Base-by-base conservation (phyloP, 2,113 vertebrate species). In the Trematocara unimaculatum region DNA sequence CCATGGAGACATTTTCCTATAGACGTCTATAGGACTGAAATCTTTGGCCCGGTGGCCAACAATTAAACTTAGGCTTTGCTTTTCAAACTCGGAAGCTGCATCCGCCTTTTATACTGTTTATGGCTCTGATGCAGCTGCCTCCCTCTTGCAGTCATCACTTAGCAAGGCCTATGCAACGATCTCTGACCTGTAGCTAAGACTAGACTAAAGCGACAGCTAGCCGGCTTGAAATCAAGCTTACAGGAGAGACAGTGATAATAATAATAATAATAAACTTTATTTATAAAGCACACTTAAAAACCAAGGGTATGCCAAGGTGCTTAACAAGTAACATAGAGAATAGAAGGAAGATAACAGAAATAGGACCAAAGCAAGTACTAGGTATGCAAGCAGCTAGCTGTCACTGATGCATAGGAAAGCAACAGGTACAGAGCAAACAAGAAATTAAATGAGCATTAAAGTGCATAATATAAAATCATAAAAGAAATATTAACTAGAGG, bases 181-280 rank as follows among this genome's bases (percentile, higher is more conserved):
- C 67, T 72, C 20, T 67, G 62, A 40, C 62, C 35, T 70, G 31
- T 11, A 42, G 64, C 13, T 26, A 70, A 72, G 38, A 45, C 64
- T 72, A 42, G 35, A 29, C 14, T 72, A 72, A 45, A 45, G 40
- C 4, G 2, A 72, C 67, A 72, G n/a, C 18, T 67, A 67, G 18
- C 35, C 0, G 2, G 11, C 35, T 20, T 67, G 11, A 13, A 40
- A 15, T 72, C 20, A 72, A 45, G 13, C 20, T 45, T 3, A 15
- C 20, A 72, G 67, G 67, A 26, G 13, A 10, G 20, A 26, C 13
- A 10, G 20, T 45, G 26, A 56, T 26, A 11, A 53, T 53, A 55
- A 55, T 55, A 54, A 54, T 53, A 49, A 49, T 7, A 12, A 54
- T 5, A 53, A 53, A 12, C n/a, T 20, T 54, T 54, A 54, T 20